Conservation (phyloP, 2,113 vertebrate genomes). For the Perccottus glenii region DNA sequence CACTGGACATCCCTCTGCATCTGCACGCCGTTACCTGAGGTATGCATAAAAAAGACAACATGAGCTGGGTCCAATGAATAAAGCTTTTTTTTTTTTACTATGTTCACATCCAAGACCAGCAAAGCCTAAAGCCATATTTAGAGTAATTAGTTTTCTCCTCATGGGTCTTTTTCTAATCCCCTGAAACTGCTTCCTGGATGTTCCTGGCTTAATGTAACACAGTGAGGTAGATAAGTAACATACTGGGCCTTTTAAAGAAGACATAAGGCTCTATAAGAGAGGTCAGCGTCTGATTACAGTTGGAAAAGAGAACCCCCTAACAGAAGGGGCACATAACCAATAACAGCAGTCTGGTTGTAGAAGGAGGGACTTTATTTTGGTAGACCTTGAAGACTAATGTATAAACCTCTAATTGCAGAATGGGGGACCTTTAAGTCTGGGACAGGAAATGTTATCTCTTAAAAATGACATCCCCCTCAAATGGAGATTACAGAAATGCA, state of each 20-base stretch:
- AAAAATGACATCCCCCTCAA: constrained; percentile 32
- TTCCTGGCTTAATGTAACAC: too few species aligned
- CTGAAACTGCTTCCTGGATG: background rate
- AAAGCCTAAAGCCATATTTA: too few species aligned
- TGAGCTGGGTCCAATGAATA: too few species aligned
- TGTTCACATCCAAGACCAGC: too few species aligned
- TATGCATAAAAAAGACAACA: background rate
- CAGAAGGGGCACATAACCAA: background rate
- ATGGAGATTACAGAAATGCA: constrained; percentile 30
- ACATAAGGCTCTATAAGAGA: too few species aligned
- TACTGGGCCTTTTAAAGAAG: too few species aligned
- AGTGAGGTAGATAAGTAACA: too few species aligned
- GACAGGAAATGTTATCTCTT: constrained; percentile 19
- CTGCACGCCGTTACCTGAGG: constrained; percentile 80
- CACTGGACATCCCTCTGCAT: constrained; percentile 84
- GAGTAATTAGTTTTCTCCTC: too few species aligned
- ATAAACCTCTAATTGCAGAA: background rate
- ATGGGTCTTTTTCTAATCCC: too few species aligned
- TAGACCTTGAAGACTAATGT: background rate
- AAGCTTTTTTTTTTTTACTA: too few species aligned
- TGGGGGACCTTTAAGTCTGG: background rate
- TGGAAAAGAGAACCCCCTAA: too few species aligned
- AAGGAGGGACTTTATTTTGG: background rate
- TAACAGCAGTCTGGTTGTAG: background rate
- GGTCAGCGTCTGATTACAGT: too few species aligned